phyloP scores from a whole-genome alignment of 2,888 invertebrate genomes.

The Nemotelus pantherinus region DNA sequence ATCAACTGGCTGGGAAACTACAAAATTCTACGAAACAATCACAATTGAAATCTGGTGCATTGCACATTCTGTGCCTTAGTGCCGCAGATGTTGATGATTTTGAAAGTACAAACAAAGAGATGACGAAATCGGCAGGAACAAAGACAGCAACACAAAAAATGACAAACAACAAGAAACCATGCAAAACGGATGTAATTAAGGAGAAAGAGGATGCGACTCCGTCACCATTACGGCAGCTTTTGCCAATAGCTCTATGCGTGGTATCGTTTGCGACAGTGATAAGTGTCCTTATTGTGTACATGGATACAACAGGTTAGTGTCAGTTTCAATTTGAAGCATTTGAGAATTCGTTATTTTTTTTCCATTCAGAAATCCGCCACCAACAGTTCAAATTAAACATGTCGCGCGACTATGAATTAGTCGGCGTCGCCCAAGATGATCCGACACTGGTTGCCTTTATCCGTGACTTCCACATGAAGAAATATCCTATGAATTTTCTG shows the following conservation, averaged over 20 bases:
- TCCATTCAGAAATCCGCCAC: conserved; percentile 71
- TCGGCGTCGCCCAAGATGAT: conserved; percentile 78
- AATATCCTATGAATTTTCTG: conserved; percentile 61
- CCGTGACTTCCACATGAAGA: conserved; percentile 74
- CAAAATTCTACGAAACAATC: too few species aligned
- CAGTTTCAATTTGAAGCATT: not conserved
- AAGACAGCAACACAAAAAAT: not conserved
- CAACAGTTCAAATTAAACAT: conserved; percentile 83
- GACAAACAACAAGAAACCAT: conserved; percentile 24
- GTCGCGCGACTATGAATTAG: conserved; percentile 80
- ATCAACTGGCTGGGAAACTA: too few species aligned
- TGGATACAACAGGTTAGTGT: conserved; percentile 79
- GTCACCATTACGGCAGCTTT: conserved; percentile 65
- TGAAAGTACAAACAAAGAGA: not conserved
- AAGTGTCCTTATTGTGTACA: conserved; percentile 80
- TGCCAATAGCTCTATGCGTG: conserved; percentile 78
- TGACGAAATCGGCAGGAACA: conserved; percentile 25
- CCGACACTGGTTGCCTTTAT: conserved; percentile 79
- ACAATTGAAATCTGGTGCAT: too few species aligned
- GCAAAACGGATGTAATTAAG: conserved; percentile 56
- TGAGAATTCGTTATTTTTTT: too few species aligned
- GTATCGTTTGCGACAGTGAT: conserved; percentile 83
- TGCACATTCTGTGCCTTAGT: too few species aligned
- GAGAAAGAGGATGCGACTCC: conserved; percentile 62
- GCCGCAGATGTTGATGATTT: too few species aligned